phyloP scores from a whole-genome alignment of 23 tunicate genomes.

The Halocynthia aurantium region DNA sequence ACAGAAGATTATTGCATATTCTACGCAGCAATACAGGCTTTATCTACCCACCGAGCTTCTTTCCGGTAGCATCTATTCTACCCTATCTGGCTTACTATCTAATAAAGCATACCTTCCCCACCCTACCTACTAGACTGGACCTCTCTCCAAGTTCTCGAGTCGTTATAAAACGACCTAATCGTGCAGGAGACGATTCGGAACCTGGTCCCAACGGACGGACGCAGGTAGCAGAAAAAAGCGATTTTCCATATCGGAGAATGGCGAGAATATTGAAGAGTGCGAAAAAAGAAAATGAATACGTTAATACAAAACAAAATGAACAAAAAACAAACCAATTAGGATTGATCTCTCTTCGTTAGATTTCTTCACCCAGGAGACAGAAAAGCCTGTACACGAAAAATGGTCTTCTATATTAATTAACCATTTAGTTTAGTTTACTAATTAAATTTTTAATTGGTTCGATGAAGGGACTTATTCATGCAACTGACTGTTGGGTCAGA shows the following conservation, averaged over 20 bases:
- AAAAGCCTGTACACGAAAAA: conserved; percentile 63
- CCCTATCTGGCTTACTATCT: too few relatives aligned
- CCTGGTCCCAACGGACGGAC: background rate
- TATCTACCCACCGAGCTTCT: too few relatives aligned
- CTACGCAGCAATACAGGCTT: too few relatives aligned
- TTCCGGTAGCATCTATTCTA: too few relatives aligned
- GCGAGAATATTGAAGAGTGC: background rate
- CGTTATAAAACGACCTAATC: background rate
- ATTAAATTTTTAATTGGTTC: too few relatives aligned
- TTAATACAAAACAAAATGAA: background rate
- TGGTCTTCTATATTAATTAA: background rate
- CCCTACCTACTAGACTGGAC: conserved; percentile 7
- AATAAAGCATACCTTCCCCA: background rate
- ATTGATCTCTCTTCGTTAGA: conserved; percentile 61
- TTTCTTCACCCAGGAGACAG: conserved; percentile 84
- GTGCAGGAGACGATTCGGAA: background rate
- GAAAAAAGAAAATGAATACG: background rate
- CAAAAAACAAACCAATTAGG: conserved; percentile 54
- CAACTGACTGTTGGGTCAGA: too few relatives aligned
- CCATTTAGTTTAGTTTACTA: too few relatives aligned
- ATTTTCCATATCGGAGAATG: too few relatives aligned
- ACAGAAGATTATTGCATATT: too few relatives aligned
- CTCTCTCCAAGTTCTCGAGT: background rate
- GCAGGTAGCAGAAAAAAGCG: background rate
- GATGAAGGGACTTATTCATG: too few relatives aligned